A percentile compares a stretch with the other conserved stretches of the same genome.
Conservation (phyloP, 1,140 invertebrate species). For the Sitodiplosis mosellana region DNA sequence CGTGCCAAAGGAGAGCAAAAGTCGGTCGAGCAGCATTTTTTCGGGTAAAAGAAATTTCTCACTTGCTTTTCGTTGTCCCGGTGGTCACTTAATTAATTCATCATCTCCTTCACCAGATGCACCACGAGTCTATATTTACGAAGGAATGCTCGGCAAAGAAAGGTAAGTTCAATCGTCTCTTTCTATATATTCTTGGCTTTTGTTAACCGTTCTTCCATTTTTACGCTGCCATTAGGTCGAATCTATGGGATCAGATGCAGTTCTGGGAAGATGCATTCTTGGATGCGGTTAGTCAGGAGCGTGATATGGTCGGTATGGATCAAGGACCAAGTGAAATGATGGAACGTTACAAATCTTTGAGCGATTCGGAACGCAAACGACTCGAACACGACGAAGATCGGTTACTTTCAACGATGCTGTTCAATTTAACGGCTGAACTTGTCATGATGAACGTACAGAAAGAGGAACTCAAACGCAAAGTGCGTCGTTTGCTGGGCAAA, state of each 20-base stretch:
- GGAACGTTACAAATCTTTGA: slow-evolving; percentile 88
- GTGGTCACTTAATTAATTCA: slow-evolving; percentile 66
- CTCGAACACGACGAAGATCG: slow-evolving; percentile 97
- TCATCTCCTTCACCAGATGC: slow-evolving; percentile 71
- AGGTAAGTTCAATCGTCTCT: slow-evolving; percentile 41
- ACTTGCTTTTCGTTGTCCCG: slow-evolving; percentile 73
- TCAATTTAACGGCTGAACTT: slow-evolving; percentile 92
- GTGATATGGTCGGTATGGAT: slow-evolving; percentile 99
- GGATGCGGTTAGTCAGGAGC: slow-evolving; percentile 95
- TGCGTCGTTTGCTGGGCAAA: slow-evolving; percentile 86
- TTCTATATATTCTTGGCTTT: too few species aligned
- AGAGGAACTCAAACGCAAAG: slow-evolving; percentile 74
- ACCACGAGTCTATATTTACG: slow-evolving; percentile 78
- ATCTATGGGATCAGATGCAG: slow-evolving; percentile 98
- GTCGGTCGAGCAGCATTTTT: slow-evolving; percentile 71
- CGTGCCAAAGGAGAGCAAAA: slow-evolving; percentile 35
- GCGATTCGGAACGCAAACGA: slow-evolving; percentile 84
- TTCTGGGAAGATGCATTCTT: slow-evolving; percentile 99
- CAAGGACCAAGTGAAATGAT: slow-evolving; percentile 98
- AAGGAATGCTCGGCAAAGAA: slow-evolving; percentile 49
- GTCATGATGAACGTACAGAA: slow-evolving; percentile 84
- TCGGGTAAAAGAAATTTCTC: slow-evolving; percentile 82
- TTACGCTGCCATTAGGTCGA: slow-evolving; percentile 36
- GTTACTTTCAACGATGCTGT: slow-evolving; percentile 84
- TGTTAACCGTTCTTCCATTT: neutral